These are phyloP conservation scores for Nansenia antarctica DNA, from an alignment of 2,113 vertebrate species.

Conservation along the genomic window DNA sequence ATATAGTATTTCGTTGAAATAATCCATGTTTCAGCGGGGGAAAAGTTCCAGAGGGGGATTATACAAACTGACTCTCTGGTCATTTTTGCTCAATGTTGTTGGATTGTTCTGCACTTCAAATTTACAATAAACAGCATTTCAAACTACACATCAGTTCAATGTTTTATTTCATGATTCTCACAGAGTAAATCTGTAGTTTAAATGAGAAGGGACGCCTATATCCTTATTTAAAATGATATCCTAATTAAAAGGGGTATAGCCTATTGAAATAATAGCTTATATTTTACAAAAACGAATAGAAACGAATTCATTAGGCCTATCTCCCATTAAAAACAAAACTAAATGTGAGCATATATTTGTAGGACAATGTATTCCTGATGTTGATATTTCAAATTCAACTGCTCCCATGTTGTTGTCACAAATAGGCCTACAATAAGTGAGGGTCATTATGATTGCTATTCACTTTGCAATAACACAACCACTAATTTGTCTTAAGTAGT, in stretches of 20 bases:
- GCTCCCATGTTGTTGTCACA: too few species aligned
- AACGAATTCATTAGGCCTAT: neutral
- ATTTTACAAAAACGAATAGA: too few species aligned
- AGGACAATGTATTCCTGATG: too few species aligned
- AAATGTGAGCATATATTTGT: too few species aligned
- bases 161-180: constrained; percentile 20
- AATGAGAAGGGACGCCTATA: too few species aligned
- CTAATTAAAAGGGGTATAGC: too few species aligned
- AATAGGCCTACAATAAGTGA: neutral
- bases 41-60: constrained; percentile 8
- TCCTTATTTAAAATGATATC: too few species aligned
- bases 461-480: constrained; percentile 40
- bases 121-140: constrained; percentile 76
- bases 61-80: constrained; percentile 14
- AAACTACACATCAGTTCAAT: constrained; percentile 39
- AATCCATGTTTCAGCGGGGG: constrained; percentile 5
- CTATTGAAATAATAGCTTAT: too few species aligned
- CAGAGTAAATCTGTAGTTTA: neutral
- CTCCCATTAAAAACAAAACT: too few species aligned
- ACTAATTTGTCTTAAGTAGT: constrained; percentile 60
- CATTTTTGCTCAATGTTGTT: constrained; percentile 26
- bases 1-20: constrained; percentile 26
- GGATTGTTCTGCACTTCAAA: constrained; percentile 54
- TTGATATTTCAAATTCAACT: too few species aligned
- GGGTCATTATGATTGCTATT: neutral